Conservation (phyloP, 2,113 vertebrate genomes). For the Lonchura striata region DNA sequence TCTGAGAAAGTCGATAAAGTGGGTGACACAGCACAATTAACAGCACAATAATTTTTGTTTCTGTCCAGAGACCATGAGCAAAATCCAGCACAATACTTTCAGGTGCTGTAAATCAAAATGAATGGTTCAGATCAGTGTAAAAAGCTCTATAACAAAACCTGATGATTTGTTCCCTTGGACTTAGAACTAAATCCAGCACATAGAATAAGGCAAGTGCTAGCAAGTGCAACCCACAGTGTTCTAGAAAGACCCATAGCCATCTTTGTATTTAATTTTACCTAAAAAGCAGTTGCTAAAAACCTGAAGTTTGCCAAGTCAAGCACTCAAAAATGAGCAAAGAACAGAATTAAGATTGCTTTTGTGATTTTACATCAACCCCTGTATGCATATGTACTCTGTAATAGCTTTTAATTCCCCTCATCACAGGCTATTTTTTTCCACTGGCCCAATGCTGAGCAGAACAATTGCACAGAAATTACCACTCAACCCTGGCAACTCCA, state of each 20-base stretch:
- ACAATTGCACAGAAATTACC: conserved; percentile 57
- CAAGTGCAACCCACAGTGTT: not conserved
- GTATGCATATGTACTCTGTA: not conserved
- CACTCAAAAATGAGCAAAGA: conserved; percentile 2
- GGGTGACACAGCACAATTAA: conserved; percentile 30
- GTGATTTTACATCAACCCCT: not conserved
- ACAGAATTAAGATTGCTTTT: conserved; percentile 3
- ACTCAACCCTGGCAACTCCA: conserved; percentile 39
- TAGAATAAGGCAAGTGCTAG: not conserved
- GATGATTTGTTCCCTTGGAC: not conserved
- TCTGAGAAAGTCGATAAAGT: not conserved
- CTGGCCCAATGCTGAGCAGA: conserved; percentile 33
- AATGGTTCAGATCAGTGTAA: conserved; percentile 12
- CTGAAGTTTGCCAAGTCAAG: not conserved
- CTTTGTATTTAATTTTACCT: conserved; percentile 18
- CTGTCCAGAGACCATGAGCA: not conserved
- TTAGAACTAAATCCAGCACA: not conserved
- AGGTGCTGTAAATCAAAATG: conserved; percentile 5
- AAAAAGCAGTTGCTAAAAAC: not conserved
- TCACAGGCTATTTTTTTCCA: conserved; percentile 35
- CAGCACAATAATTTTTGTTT: not conserved
- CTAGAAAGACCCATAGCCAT: not conserved
- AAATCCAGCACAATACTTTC: conserved; percentile 2
- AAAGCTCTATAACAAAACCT: conserved; percentile 24
- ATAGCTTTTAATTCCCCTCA: conserved; percentile 53